phyloP scores from a whole-genome alignment of 2,797 vertebrate species.

The Paramormyrops hopkinsi region DNA sequence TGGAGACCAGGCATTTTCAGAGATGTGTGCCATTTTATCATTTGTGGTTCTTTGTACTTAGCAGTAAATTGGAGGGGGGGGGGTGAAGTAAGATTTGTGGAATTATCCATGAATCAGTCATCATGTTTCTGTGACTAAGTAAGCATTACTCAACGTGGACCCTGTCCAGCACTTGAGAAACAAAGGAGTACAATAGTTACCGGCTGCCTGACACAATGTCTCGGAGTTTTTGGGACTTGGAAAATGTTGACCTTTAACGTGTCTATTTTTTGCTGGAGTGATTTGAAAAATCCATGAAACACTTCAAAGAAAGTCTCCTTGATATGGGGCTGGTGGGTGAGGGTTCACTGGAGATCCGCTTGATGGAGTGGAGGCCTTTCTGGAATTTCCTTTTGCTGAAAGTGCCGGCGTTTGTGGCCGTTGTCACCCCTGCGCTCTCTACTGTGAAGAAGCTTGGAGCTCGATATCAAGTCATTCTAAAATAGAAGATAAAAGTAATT shows the following conservation, averaged over 20 bases:
- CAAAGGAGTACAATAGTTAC: conserved; percentile 56
- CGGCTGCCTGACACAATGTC: conserved; percentile 24
- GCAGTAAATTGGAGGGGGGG: background rate
- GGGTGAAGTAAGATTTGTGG: conserved; percentile 22
- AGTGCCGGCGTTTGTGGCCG: background rate
- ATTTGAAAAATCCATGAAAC: background rate
- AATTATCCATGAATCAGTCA: conserved; percentile 28
- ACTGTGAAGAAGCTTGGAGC: background rate
- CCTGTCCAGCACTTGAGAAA: conserved; percentile 53
- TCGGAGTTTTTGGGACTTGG: conserved; percentile 39
- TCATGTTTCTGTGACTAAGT: conserved; percentile 47
- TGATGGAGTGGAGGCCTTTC: background rate
- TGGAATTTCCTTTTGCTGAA: background rate
- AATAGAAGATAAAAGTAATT: background rate
- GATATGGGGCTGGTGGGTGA: background rate
- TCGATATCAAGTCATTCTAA: background rate
- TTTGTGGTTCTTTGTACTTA: background rate
- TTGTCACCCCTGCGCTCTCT: background rate
- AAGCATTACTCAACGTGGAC: conserved; percentile 47
- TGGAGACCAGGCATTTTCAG: background rate
- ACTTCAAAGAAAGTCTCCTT: background rate
- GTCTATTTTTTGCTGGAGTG: conserved; percentile 21
- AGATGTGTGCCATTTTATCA: background rate
- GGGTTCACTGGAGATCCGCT: background rate
- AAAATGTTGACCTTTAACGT: conserved; percentile 47